Percentiles rank a stretch among this genome's conserved stretches.
Conservation (phyloP, 2,113 vertebrate genomes). For the Amphiprion ocellaris region DNA sequence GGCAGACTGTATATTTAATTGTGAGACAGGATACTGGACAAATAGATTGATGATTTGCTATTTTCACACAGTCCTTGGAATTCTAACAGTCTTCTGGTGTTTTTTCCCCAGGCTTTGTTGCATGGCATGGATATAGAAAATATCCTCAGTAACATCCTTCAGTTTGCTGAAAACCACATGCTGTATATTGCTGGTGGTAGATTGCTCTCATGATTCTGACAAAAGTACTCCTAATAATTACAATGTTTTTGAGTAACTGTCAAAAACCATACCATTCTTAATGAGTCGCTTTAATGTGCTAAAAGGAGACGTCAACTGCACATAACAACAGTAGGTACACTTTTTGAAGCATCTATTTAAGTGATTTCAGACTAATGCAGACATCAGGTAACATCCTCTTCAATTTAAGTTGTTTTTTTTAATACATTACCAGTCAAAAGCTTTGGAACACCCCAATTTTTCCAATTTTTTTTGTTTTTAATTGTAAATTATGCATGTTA, state of each 20-base stretch:
- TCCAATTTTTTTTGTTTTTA: no score
- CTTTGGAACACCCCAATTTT: no score
- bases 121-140: constrained; percentile 37
- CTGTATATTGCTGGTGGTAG: constrained; percentile 14
- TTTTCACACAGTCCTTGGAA: constrained; percentile 45
- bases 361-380: neutral
- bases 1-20: constrained; percentile 47
- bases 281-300: neutral
- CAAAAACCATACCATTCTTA: neutral
- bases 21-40: constrained; percentile 29
- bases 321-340: no score
- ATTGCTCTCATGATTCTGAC: neutral
- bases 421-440: no score
- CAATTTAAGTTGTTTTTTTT: no score
- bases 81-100: constrained; percentile 38
- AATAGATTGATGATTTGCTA: constrained; percentile 51
- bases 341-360: neutral
- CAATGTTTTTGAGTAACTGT: constrained; percentile 5
- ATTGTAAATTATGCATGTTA: no score
- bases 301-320: no score
- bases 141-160: constrained; percentile 12
- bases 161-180: constrained; percentile 31
- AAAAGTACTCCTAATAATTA: neutral
- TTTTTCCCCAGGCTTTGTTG: constrained; percentile 29
- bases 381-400: neutral